Conservation (phyloP, 2,113 vertebrate genomes). For the Mobula birostris region DNA sequence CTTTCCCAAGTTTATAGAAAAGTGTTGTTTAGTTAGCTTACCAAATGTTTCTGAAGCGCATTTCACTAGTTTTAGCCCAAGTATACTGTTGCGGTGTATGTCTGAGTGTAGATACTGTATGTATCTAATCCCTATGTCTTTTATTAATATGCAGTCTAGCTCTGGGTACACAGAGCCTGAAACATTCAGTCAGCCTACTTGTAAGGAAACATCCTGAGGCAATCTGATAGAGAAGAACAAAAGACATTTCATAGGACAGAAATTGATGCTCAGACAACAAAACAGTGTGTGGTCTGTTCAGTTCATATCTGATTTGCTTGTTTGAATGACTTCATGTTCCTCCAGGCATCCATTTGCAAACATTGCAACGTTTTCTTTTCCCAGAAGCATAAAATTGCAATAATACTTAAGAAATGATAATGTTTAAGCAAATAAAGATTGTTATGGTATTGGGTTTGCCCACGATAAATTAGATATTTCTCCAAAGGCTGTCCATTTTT, state of each 20-base stretch:
- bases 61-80: neutral
- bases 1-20: neutral
- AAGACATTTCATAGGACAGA: neutral
- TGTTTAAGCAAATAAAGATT: neutral
- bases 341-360: neutral
- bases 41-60: conserved; percentile 4
- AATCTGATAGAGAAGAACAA: neutral
- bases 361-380: conserved; percentile 7
- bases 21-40: neutral
- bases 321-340: conserved; percentile 20
- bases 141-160: neutral
- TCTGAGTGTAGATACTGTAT: neutral
- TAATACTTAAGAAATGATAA: conserved; percentile 14
- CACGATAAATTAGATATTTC: conserved; percentile 4
- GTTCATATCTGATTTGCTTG: conserved; percentile 14
- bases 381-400: conserved; percentile 7
- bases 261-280: neutral
- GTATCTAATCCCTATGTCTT: neutral
- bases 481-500: neutral
- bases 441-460: neutral
- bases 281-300: conserved; percentile 30
- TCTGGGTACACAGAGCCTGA: neutral
- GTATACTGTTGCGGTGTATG: neutral
- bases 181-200: neutral
- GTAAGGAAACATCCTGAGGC: neutral